Evolutionary conservation across 2,888 invertebrate genomes (phyloP).

Genomic region (Limenitis camilla): DNA sequence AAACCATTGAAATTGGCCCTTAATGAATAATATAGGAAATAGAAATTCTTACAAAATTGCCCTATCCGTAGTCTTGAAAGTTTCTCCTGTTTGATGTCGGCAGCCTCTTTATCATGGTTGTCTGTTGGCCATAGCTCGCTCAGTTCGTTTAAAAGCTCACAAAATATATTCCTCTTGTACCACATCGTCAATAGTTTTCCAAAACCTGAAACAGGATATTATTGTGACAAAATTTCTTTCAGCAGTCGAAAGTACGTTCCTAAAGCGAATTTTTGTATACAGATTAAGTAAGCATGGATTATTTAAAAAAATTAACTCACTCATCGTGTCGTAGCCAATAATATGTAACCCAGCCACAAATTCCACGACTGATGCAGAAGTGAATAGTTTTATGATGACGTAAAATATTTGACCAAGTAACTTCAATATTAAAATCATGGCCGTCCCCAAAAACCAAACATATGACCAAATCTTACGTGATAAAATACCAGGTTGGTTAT

Average conservation of each 20-base stretch:
- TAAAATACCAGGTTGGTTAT: constrained; percentile 32
- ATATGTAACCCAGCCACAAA: constrained; percentile 50
- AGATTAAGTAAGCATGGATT: not conserved
- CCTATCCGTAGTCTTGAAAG: constrained; percentile 40
- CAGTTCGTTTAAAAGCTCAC: constrained; percentile 46
- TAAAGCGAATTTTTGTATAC: not conserved
- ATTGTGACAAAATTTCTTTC: not conserved
- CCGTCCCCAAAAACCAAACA: constrained; percentile 32
- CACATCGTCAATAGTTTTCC: constrained; percentile 51
- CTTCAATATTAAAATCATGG: constrained; percentile 30
- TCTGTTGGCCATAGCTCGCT: constrained; percentile 52
- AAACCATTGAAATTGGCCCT: no score
- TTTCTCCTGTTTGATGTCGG: constrained; percentile 43
- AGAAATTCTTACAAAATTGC: constrained; percentile 43
- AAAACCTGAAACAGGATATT: constrained; percentile 37
- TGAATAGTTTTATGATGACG: constrained; percentile 35
- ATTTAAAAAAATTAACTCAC: constrained; percentile 35
- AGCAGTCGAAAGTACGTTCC: no score
- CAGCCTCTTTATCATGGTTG: constrained; percentile 36
- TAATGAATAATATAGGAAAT: not conserved
- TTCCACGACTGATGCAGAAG: constrained; percentile 41
- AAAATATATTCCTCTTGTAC: constrained; percentile 47
- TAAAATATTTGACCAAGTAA: constrained; percentile 39
- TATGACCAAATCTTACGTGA: constrained; percentile 28
- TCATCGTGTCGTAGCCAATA: constrained; percentile 52